Base-by-base conservation (phyloP, 2,797 vertebrate genomes). In the Acipenser ruthenus region DNA sequence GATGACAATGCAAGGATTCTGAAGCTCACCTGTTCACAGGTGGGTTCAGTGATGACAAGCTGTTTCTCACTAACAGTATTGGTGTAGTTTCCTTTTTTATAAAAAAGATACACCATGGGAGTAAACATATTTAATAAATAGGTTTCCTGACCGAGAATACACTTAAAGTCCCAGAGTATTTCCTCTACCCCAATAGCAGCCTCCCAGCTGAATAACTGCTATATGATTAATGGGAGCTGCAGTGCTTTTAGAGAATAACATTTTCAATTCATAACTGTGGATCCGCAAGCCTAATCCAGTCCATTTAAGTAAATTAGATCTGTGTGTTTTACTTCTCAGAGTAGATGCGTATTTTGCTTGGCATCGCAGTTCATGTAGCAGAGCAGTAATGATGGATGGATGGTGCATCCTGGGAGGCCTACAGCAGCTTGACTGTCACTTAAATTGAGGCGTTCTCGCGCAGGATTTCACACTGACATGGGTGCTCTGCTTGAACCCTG, bases 381-480 rank as follows among this genome's bases (percentile, higher is more conserved):
- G 60, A 67, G 60, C 11, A n/a, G 6, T 65, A 61, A 13, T 61
- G 56, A 52, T 61, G 48, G 51, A 67, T 60, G 65, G 48, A 7
- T 12, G 13, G 15, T 50, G 49, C 56, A 61, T 53, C 8, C 52
- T 55, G 8, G 52, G n/a, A 49, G 15, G 18, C 65, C 65, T 66
- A 67, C 59, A 51, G 65, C 56, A 52, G 11, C 65, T 1, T 12
- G 15, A 50, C 65, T 67, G 65, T 50, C 65, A 67, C 49, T 67
- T 61, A 49, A 67, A 67, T 67, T 50, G 56, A 50, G 60, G 10
- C 49, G 23, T 51, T n/a, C 56, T 61, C 18, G 47, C 49, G 50
- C 9, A 15, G 15, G 18, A 12, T 50, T 67, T 67, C 59, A 50
- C 13, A 51, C 18, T 60, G 65, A 67, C 65, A 12, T 7, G 13